phyloP scores from a whole-genome alignment of 2,888 invertebrate species.

The Gibbula magus region DNA sequence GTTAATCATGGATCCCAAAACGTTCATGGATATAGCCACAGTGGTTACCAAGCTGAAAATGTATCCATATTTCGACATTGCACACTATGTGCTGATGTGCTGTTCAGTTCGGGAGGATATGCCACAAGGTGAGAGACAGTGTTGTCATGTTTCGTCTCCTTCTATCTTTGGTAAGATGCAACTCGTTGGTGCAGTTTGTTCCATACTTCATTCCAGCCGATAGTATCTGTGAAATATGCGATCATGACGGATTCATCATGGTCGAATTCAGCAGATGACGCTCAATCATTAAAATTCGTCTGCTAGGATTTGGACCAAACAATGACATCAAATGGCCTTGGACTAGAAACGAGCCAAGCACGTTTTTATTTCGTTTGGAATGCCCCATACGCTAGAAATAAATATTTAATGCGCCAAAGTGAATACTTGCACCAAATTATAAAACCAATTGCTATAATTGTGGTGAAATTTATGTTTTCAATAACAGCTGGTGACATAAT shows the following conservation, averaged over 20 bases:
- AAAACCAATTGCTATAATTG: too few species aligned
- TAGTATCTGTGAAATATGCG: background rate
- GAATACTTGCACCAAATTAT: too few species aligned
- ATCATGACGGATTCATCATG: background rate
- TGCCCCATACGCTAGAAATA: too few species aligned
- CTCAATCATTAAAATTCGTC: background rate
- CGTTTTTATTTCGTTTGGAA: too few species aligned
- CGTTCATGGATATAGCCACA: conserved; percentile 97
- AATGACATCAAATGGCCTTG: too few species aligned
- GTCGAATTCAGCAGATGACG: too few species aligned
- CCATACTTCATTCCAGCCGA: background rate
- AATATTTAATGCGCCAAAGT: too few species aligned
- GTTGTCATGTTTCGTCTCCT: too few species aligned
- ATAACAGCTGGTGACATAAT: too few species aligned
- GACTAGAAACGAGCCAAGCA: too few species aligned
- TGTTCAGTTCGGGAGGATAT: conserved; percentile 93
- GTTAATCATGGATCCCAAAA: conserved; percentile 74
- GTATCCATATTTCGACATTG: conserved; percentile 99
- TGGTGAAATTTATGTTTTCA: too few species aligned
- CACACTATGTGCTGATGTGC: conserved; percentile 95
- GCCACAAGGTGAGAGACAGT: conserved; percentile 48
- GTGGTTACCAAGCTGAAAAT: conserved; percentile 99
- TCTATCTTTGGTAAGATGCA: too few species aligned
- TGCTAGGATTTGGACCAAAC: background rate
- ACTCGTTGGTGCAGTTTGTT: background rate